Conservation (phyloP, 2,113 vertebrate genomes). For the Mungos mungo region DNA sequence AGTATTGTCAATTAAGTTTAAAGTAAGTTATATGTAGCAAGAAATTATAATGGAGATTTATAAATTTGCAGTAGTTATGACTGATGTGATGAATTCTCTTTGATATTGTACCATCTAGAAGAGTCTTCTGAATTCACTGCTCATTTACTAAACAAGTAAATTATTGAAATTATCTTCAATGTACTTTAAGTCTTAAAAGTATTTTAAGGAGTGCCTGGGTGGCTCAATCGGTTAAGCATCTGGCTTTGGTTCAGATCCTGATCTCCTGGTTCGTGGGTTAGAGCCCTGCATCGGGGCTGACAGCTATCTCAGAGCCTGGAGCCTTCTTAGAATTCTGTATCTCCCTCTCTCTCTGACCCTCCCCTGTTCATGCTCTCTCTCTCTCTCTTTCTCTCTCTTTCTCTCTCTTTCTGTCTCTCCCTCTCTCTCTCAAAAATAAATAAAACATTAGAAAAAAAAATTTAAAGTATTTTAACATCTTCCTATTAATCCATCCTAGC, state of each 20-base stretch:
- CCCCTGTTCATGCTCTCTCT: too few relatives aligned
- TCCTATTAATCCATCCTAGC: not conserved
- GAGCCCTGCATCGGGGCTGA: too few relatives aligned
- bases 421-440: too few relatives aligned
- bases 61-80: not conserved
- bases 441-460: too few relatives aligned
- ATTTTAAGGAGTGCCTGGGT: not conserved
- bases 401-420: too few relatives aligned
- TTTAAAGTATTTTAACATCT: not conserved
- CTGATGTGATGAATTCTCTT: not conserved
- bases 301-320: too few relatives aligned
- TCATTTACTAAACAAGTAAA: constrained; percentile 25
- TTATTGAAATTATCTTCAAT: constrained; percentile 7
- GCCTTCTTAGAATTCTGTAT: too few relatives aligned
- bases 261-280: too few relatives aligned
- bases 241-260: too few relatives aligned
- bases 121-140: not conserved
- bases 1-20: not conserved
- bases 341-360: too few relatives aligned
- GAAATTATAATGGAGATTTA: not conserved
- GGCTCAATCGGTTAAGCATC: too few relatives aligned
- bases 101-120: not conserved
- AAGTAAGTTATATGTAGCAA: not conserved
- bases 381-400: too few relatives aligned
- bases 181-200: not conserved